Base-by-base conservation (phyloP, 2,113 vertebrate genomes). In the Rhombomys opimus region DNA sequence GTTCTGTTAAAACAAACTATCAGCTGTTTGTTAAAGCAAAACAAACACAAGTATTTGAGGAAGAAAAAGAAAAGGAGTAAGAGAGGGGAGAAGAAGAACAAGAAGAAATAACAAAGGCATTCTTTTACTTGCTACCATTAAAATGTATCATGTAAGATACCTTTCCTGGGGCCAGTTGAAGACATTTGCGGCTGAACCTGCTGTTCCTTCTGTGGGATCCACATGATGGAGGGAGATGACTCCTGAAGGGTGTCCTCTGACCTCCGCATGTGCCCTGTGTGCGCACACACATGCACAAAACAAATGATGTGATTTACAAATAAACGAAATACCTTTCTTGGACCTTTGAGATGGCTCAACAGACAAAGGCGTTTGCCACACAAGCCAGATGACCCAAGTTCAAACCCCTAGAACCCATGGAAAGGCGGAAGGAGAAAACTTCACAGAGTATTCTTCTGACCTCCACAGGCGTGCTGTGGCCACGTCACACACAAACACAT, bases 1-100 rank as follows among this genome's bases (percentile, higher is more conserved):
- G 96, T 50, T 92, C 95, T 96, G 97, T 89, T 98, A 98, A 97
- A 98, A 96, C 93, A 98, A 97, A 76, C 65, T 86, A 85, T 93
- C 61, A 70, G 32, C 30, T 87, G 32, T 70, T 87, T 70, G n/a
- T 70, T 54, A 54, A 87, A 70, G 30, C 20, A 70, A 87, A 70
- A 12, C 65, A 70, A 70, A 87, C 32, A 70, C 12, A 70, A 35
- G 85, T 35, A 4, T 46, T 50, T 54, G 65, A 54, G 65, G 59
- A 41, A 70, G n/a, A 38, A 41, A 41, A 27, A 87, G 63, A 46
- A 2, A 13, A 63, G 11, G 30, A 6, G 2, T 27, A 13, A 35
- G 38, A 68, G 80, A 61, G 6, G 46, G 38, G 22, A 17, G 17
- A 50, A 25, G 25, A 22, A 70, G 65, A 41, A 27, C 11, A 13